Base-by-base conservation (phyloP, 2,888 invertebrate genomes). In the Pandemis corylana region DNA sequence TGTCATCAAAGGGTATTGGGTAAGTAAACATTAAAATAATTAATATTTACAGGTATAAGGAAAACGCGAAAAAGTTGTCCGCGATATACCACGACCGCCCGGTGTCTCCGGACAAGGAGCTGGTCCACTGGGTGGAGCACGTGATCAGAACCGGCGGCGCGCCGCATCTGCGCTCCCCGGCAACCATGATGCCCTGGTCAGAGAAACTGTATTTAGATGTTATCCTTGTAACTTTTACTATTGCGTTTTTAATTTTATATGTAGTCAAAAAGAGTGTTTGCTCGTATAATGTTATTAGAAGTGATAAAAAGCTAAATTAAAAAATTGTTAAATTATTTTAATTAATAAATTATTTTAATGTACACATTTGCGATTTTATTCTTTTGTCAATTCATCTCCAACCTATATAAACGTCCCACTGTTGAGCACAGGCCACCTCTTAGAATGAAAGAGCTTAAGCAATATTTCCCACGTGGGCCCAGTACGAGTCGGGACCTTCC, bases 71-170 rank as follows among this genome's bases (percentile, higher is more conserved):
- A 20, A 56, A 56, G 20, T 5, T 20, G 7, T 20, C 56, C 20
- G 7, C 20, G 20, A 7, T 56, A 56, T 56, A 56, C 20, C 56
- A 56, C 56, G 56, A 20, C 56, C 56, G 56, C 0, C 56, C 56
- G 5, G 95, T 20, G 56, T 96, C 56, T 56, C 56, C 56, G 1
- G 20, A 0, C 2, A 56, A 56, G 7, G 56, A 56, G 56, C 20
- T 56, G 20, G 89, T 95, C 42, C 81, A 81, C 69, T 83, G 85
- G 82, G 80, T 81, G 41, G 80, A 82, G 59, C 79, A 82, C 68
- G 83, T 83, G 44, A 68, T 80, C 9, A 68, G 59, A 10, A 83
- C 83, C 0, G 51, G 72, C 0, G 84, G 84, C 7, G 85, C 84
- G 2, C 76, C 76, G 6, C 81, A 82, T 71, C 79, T 83, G n/a